These are phyloP conservation scores for Phrynosoma platyrhinos DNA, from an alignment of 2,113 vertebrate species.

Conservation along the genomic window DNA sequence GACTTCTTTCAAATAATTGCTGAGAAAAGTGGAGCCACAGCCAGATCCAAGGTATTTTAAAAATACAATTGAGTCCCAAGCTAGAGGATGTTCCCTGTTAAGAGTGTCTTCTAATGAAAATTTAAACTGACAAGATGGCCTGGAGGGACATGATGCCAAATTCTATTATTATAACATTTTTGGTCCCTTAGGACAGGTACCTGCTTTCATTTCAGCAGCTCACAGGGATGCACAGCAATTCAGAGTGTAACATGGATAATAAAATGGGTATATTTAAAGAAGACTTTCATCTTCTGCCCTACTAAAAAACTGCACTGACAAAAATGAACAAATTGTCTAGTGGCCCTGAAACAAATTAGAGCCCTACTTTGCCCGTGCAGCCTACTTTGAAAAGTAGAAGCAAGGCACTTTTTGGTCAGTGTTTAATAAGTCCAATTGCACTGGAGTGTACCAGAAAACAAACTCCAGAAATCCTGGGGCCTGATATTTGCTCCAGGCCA, in stretches of 20 bases:
- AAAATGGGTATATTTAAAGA: neutral
- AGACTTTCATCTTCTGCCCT: neutral
- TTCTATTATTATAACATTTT: neutral
- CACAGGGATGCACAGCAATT: neutral
- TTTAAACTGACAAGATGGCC: conserved; percentile 29
- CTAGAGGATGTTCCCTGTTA: neutral
- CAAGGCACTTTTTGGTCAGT: no score
- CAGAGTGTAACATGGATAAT: neutral
- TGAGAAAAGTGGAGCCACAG: neutral
- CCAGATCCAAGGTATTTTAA: neutral
- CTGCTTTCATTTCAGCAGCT: neutral
- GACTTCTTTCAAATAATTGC: neutral
- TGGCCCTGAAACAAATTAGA: neutral
- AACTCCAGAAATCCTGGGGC: no score
- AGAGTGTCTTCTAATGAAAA: conserved; percentile 13
- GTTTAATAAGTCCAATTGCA: neutral
- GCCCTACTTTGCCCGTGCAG: neutral
- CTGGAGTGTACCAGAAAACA: neutral
- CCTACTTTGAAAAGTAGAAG: neutral
- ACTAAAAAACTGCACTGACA: neutral
- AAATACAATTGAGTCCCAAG: neutral
- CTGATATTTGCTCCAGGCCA: no score
- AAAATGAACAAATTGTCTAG: neutral
- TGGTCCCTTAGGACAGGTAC: neutral
- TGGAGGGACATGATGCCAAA: neutral